Evolutionary conservation across 2,888 invertebrate genomes (phyloP), one percentile per base, ranked within the genome.

Genomic region (Elmis aenea): DNA sequence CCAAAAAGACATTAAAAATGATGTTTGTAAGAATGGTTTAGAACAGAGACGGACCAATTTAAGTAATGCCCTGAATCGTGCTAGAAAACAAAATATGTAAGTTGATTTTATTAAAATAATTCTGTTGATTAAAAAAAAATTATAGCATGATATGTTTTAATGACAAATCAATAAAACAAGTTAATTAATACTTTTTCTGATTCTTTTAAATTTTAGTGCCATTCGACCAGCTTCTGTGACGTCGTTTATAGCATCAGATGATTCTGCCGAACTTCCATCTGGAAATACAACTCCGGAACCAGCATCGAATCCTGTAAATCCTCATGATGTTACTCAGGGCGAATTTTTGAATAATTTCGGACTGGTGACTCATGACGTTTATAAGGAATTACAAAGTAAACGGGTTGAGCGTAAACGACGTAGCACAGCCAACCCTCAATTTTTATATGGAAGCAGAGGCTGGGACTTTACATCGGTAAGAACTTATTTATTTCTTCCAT

Each of bases 381-480:
- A 61, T 43, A 62, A 64, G 21, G 74, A 74, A 51, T 62, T 74
- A 54, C 73, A 73, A 49, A 73, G 71, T 41, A 69, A 67, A 43
- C 61, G 72, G 31, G 69, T 69, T 5, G 74, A 75, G 52, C 60
- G 75, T 20, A 75, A 74, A 49, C 59, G 74, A 15, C 61, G 74
- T 21, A 74, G 74, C 39, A 75, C 74, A 4, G 73, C 74, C 1
- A 74, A 73, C 57, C 72, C 73, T 1, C 73, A 75, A 44, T 75
- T 74, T 52, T 61, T 75, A 11, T 75, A 75, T 57, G 70, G 71
- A 13, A 70, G 61, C 34, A 62, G 58, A 52, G 64, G 62, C 46
- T 67, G 63, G 62, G 65, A 65, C 48, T 57, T 53, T 48, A 48
- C 23, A 26, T n/a, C n/a, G n/a, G 39, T 35, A 23, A 23, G 35